Percentiles rank a stretch among this genome's conserved stretches.
Evolutionary conservation across 2,888 invertebrate genomes (phyloP).

Genomic region (Thysanoteuthis rhombus): DNA sequence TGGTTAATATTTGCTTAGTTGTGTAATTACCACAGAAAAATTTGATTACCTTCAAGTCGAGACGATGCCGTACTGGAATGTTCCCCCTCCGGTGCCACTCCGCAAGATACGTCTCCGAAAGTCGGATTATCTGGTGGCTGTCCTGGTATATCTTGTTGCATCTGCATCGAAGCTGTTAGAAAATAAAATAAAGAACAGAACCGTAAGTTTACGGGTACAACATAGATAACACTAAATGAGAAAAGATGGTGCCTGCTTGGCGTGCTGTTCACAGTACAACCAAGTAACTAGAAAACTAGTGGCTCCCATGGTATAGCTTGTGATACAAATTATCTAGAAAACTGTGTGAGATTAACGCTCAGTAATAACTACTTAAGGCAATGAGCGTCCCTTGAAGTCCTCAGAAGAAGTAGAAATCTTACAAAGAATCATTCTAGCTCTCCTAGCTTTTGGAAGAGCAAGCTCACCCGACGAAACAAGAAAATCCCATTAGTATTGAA

Average conservation of each 20-base stretch:
- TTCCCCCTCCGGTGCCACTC: not conserved
- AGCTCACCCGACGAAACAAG: too few species aligned
- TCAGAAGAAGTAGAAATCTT: too few species aligned
- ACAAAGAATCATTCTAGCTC: too few species aligned
- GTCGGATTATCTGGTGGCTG: not conserved
- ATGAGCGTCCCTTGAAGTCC: too few species aligned
- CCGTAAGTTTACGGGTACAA: not conserved
- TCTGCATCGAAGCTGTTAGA: not conserved
- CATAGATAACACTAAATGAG: not conserved
- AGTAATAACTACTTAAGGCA: too few species aligned
- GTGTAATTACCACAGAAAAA: not conserved
- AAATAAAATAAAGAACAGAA: not conserved
- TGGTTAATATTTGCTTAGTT: not conserved
- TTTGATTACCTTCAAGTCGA: not conserved
- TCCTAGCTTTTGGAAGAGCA: too few species aligned
- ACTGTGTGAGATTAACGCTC: too few species aligned
- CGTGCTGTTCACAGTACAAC: not conserved
- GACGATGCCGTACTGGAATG: not conserved
- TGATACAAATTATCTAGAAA: too few species aligned
- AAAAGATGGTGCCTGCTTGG: not conserved
- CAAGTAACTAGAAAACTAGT: too few species aligned
- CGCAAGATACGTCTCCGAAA: not conserved
- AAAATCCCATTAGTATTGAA: too few species aligned
- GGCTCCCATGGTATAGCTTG: too few species aligned
- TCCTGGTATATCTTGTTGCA: not conserved